Percentiles rank a stretch among this genome's conserved stretches.
Conservation (phyloP, 2,797 vertebrate genomes). For the Onychomys arenicola region DNA sequence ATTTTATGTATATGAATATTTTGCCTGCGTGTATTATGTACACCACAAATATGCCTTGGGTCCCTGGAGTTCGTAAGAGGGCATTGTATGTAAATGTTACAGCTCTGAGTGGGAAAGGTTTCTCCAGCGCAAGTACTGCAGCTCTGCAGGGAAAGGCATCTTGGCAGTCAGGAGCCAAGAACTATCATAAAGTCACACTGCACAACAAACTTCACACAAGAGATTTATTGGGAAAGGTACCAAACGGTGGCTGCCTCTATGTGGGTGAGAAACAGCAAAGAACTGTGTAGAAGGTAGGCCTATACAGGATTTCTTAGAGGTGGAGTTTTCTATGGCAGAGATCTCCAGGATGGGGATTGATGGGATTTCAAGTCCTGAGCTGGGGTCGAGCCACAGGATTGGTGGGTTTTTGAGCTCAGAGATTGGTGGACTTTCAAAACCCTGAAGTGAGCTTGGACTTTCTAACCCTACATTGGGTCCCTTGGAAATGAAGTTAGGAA, state of each 20-base stretch:
- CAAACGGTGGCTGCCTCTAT: neutral
- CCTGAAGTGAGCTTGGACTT: neutral
- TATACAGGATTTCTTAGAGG: neutral
- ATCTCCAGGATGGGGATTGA: neutral
- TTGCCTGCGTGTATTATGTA: neutral
- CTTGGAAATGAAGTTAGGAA: neutral
- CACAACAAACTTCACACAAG: neutral
- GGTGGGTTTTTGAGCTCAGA: neutral
- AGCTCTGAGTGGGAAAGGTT: neutral
- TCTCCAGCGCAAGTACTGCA: neutral
- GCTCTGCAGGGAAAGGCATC: neutral
- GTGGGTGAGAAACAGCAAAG: neutral
- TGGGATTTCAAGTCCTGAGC: neutral
- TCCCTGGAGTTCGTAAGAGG: neutral
- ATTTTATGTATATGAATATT: neutral
- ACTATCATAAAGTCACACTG: neutral
- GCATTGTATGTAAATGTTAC: neutral
- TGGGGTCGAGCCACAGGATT: neutral
- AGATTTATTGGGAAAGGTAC: neutral
- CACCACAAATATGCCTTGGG: neutral
- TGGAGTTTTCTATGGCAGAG: neutral
- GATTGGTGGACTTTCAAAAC: neutral
- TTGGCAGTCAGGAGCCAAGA: neutral
- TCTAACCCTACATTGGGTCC: neutral
- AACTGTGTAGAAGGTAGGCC: neutral